Evolutionary conservation across 2,888 invertebrate species (phyloP), one percentile per base, ranked within the genome.

Genomic region (Drosophila mettleri): DNA sequence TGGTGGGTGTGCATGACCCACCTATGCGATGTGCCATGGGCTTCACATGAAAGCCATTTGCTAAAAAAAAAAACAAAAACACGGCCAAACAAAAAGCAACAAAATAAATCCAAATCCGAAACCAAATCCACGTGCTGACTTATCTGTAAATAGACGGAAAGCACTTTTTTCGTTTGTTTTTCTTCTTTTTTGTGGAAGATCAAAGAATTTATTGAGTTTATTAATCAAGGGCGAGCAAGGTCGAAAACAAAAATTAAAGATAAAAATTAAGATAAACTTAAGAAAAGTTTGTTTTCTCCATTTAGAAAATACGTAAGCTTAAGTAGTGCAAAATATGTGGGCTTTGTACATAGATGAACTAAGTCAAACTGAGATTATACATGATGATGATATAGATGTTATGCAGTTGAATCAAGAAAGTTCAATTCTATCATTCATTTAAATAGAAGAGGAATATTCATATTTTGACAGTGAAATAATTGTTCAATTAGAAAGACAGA

Each of bases 171-270:
- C 48, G 59, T 77, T 65, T 36, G 22, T 36, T 34, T 33, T 49
- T 34, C 6, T 8, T 43, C 86, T 79, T 82, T 58, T 79, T 69
- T 54, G 54, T 64, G 54, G 57, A 59, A 88, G 81, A 82, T 82
- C 82, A 82, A 82, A 88, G 82, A 68, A 80, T 69, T 54, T 69
- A 58, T 68, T 33, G 29, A 36, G 59, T 39, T 65, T 54, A 63
- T 76, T 80, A 80, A 87, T 85, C 83, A 87, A 87, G 87, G 89
- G 65, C 79, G 33, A 39, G 18, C 78, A 70, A 84, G 89, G 82
- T 84, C 81, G 38, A 45, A 16, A 6, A n/a, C n/a, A n/a, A 18
- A 45, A 45, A 45, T 29, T 45, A 18, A 29, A 29, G 45, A 45
- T 45, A 45, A 45, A 29, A 27, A 16, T 18, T 7, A 31, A 52